Evolutionary conservation across 2,797 vertebrate species (phyloP).

Genomic region (Poecile montanus): DNA sequence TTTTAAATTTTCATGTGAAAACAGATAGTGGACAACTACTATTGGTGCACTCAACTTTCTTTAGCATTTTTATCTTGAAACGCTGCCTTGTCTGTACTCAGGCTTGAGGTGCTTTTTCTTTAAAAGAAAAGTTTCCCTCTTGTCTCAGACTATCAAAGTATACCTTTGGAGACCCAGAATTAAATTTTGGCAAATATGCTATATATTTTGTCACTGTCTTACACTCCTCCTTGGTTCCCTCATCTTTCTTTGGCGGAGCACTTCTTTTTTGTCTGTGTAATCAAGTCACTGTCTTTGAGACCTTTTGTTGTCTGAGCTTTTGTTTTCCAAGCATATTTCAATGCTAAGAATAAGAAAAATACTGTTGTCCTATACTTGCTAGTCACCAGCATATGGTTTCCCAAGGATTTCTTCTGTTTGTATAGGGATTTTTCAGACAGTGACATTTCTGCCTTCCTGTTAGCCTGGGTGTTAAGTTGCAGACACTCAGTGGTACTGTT

Average conservation of each 20-base stretch:
- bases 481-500: neutral
- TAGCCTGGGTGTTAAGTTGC: neutral
- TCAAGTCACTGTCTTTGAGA: neutral
- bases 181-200: neutral
- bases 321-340: neutral
- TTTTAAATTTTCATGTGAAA: neutral
- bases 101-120: neutral
- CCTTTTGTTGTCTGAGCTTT: neutral
- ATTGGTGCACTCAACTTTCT: neutral
- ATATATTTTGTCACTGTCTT: neutral
- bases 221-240: neutral
- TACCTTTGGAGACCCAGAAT: neutral
- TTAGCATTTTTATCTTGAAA: neutral
- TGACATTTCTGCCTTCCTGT: neutral
- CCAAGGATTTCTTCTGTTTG: neutral
- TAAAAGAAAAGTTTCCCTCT: neutral
- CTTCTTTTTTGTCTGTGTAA: neutral
- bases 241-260: neutral
- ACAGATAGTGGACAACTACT: neutral
- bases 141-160: neutral
- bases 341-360: neutral
- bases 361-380: neutral
- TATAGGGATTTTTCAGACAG: neutral
- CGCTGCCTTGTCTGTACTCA: neutral
- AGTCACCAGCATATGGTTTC: neutral